A percentile compares a stretch with the other conserved stretches of the same genome.
Evolutionary conservation across 1,140 invertebrate genomes (phyloP).

Genomic region (Drosophila tsacasi): DNA sequence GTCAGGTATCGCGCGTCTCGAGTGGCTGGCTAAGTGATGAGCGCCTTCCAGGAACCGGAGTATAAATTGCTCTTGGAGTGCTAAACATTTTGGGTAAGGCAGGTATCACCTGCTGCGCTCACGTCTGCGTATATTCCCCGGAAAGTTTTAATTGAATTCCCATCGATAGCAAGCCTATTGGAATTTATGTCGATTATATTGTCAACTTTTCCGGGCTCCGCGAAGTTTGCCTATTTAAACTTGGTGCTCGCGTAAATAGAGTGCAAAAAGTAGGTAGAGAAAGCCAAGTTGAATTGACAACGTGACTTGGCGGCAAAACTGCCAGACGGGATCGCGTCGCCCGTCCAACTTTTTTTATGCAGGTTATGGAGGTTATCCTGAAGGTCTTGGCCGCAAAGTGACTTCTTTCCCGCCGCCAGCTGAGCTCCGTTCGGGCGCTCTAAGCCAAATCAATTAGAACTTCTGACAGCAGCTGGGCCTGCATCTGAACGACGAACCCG

Average conservation of each 20-base stretch:
- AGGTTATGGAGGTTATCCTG: conserved; percentile 50
- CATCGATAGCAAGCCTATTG: conserved; percentile 69
- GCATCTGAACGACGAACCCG: conserved; percentile 16
- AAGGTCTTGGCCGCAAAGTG: conserved; percentile 40
- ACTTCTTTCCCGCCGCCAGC: conserved; percentile 42
- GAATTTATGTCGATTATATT: conserved; percentile 82
- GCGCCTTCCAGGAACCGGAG: conserved; percentile 38
- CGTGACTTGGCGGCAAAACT: conserved; percentile 70
- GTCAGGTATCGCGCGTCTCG: conserved; percentile 33
- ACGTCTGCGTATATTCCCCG: conserved; percentile 23
- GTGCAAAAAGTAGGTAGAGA: conserved; percentile 38
- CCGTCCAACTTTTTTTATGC: conserved; percentile 48
- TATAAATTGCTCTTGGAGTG: conserved; percentile 7
- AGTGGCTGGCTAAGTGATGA: conserved; percentile 50
- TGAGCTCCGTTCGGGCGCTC: conserved; percentile 41
- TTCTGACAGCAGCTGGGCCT: conserved; percentile 71
- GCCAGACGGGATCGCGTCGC: conserved; percentile 3
- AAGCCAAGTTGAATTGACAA: conserved; percentile 75
- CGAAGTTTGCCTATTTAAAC: conserved; percentile 79
- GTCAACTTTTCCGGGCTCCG: conserved; percentile 68
- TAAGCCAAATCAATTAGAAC: conserved; percentile 81
- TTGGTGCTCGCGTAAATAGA: conserved; percentile 69
- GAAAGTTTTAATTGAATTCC: conserved; percentile 81
- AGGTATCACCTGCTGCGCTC: conserved; percentile 22
- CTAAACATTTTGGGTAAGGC: conserved; percentile 9